Evolutionary conservation across 2,113 vertebrate species (phyloP), one percentile per base, ranked within the genome.

Genomic region (Triplophysa dalaica): DNA sequence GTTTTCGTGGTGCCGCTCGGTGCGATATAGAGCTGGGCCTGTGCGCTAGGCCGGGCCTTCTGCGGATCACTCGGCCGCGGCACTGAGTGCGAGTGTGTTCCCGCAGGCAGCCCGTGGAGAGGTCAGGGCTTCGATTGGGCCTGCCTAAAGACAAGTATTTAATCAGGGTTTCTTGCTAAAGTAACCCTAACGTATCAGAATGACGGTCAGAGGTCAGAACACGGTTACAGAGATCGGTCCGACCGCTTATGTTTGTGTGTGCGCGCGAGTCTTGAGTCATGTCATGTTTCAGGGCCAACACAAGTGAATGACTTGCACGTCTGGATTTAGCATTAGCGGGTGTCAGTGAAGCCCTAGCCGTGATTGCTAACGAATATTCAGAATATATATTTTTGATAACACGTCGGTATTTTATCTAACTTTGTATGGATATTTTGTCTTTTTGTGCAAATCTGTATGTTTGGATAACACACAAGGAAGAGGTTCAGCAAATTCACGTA

Each of bases 261-360:
- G 12, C 33, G 38, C 9, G 79, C 41, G 75, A 75, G 73, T 73
- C 45, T 82, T 77, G 69, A 75, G 78, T 83, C 80, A 85, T 77
- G 84, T 80, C 80, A 65, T 66, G 41, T 85, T 29, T n/a, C 67
- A 70, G 70, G 50, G 68, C 29, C 50, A 70, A 65, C 65, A 65
- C 69, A 70, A 85, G 82, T 83, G 84, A 85, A 85, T 83, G 84
- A 85, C 84, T 85, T 83, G 84, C 84, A 83, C 84, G 82, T 81
- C 81, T 85, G 61, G 70, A 58, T 61, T 79, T 84, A 82, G 83
- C 83, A 75, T 81, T 64, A 29, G 48, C 79, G 26, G 26, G 50
- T 75, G 67, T 78, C 77, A 64, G 79, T 52, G 22, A 64, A 26
- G 61, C 67, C 22, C 26, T 75, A 75, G 41, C 73, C 45, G 22